Evolutionary conservation across 2,797 vertebrate species (phyloP).

Genomic region (Lacerta bilineata): DNA sequence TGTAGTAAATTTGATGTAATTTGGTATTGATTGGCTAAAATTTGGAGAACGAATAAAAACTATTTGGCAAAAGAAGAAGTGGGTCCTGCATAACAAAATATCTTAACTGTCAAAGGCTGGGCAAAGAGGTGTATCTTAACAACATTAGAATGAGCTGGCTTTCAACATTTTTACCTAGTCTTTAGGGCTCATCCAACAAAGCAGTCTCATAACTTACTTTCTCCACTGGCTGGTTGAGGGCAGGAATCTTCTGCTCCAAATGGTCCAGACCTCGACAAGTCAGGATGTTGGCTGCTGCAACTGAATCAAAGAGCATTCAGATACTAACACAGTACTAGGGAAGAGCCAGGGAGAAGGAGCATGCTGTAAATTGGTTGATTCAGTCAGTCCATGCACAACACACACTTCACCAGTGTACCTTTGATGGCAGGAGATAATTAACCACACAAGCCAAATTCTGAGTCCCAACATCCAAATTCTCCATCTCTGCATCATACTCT

Average conservation of each 20-base stretch:
- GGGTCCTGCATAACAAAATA: too few relatives aligned
- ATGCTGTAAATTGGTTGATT: background rate
- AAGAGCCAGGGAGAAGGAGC: background rate
- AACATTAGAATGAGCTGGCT: background rate
- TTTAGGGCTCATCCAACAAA: background rate
- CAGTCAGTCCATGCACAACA: background rate
- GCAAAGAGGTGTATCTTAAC: too few relatives aligned
- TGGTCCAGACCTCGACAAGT: conserved; percentile 84
- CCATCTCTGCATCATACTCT: too few relatives aligned
- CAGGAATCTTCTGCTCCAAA: conserved; percentile 85
- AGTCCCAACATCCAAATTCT: too few relatives aligned
- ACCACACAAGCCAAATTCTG: too few relatives aligned
- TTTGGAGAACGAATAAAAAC: too few relatives aligned
- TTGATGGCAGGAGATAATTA: too few relatives aligned
- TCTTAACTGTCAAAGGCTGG: too few relatives aligned
- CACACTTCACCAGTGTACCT: too few relatives aligned
- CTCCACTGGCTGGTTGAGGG: conserved; percentile 81
- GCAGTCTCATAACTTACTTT: conserved; percentile 74
- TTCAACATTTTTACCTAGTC: background rate
- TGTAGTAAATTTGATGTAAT: too few relatives aligned
- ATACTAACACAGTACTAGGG: background rate
- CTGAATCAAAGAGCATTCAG: conserved; percentile 61
- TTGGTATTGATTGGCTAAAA: too few relatives aligned
- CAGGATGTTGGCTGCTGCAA: conserved; percentile 80
- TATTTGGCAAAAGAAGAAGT: too few relatives aligned